Evolutionary conservation across 2,113 vertebrate genomes (phyloP), one percentile per base, ranked within the genome.

Genomic region (Python bivittatus): DNA sequence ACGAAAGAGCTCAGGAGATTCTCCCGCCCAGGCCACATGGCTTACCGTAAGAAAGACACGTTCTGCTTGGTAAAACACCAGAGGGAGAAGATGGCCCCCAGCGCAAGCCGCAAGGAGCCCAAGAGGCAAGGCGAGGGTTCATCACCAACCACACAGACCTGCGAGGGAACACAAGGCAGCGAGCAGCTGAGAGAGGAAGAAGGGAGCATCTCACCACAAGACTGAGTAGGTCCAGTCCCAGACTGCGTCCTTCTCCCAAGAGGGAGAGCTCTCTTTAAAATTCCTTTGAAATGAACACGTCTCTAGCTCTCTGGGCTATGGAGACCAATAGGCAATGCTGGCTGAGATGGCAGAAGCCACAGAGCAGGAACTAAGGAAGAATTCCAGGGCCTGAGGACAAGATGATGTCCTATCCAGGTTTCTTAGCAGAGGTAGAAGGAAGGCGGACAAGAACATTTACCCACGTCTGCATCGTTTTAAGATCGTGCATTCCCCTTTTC

Each of bases 111-210:
- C 0, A 99, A 96, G 89, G 98, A 96, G 57, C 96, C 94, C 95
- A 99, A 88, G 48, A 99, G 95, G 91, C 96, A 61, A 3, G 95
- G 84, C 1, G 97, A 96, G 20, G 98, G 98, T 83, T 98, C 98
- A 94, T 99, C 98, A 27, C 98, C 98, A 15, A 99, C 98, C 95
- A 99, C 98, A 33, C 97, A 99, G 89, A 99, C 97, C 99, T 99
- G 94, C 52, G 8, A 87, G 86, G 92, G 12, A n/a, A 38, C 64
- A 23, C 29, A n/a, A 10, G 27, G 29, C 12, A 54, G 87, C 60
- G 15, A 64, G 7, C n/a, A 84, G 92, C 88, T 86, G 86, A 85
- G 33, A 38, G 10, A 56, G n/a, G 20, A 4, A 10, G n/a, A 42
- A 88, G 42, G 48, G 13, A 56, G 22, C 27, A 0, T n/a, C 27